These are phyloP conservation scores for Aphidius ervi DNA, from an alignment of 1,140 invertebrate species.

Conservation along the genomic window DNA sequence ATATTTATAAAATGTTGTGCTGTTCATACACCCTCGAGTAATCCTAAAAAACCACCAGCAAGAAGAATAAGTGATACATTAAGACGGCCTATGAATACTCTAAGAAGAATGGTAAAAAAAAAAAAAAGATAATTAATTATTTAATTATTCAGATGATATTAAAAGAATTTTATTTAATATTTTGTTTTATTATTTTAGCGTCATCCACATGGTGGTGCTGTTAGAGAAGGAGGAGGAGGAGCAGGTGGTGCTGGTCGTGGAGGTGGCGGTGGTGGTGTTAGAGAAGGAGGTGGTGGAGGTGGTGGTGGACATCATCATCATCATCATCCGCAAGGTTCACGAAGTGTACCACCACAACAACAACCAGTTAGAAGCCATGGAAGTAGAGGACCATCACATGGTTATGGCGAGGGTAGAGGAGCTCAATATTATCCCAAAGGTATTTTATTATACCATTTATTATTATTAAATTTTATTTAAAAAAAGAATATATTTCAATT, in stretches of 20 bases:
- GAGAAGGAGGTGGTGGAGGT: no score
- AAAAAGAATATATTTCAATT: constrained; percentile 18
- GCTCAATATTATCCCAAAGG: constrained; percentile 74
- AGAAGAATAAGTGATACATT: constrained; percentile 83
- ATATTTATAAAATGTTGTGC: constrained; percentile 99
- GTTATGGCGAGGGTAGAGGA: constrained; percentile 66
- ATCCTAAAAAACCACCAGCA: constrained; percentile 87
- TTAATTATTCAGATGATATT: not conserved
- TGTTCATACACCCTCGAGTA: constrained; percentile 96
- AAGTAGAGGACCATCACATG: constrained; percentile 59
- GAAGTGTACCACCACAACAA: constrained; percentile 55
- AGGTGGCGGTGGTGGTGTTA: no score
- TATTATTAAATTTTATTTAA: not conserved
- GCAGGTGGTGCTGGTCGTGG: constrained; percentile 30
- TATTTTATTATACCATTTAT: constrained; percentile 32
- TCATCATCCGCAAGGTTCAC: constrained; percentile 41
- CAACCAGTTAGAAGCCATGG: constrained; percentile 36
- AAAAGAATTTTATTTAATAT: not conserved
- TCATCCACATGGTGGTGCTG: constrained; percentile 35
- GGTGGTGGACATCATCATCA: not conserved
- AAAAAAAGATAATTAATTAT: constrained; percentile 6
- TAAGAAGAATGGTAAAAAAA: constrained; percentile 70
- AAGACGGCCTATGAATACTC: constrained; percentile 81
- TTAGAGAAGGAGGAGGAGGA: constrained; percentile 37
- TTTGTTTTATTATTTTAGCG: constrained; percentile 29